Base-by-base conservation (phyloP, 2,797 vertebrate species). In the Spinus pinus region DNA sequence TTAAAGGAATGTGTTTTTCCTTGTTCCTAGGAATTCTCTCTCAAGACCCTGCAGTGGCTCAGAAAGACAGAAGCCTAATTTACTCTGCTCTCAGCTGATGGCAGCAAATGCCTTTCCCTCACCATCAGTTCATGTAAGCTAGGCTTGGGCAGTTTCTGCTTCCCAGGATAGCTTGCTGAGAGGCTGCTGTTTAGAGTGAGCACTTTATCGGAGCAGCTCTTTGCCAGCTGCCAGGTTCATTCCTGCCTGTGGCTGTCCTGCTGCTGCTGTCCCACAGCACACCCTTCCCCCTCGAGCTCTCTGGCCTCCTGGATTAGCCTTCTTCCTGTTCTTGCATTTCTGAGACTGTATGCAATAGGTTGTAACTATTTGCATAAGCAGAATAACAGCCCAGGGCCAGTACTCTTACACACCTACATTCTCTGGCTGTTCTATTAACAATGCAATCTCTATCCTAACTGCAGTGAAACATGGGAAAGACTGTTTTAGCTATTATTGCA, bases 61-160 rank as follows among this genome's bases (percentile, higher is more conserved):
- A 71, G 69, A 31, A 16, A 78, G 6, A 19, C 28, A 78, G 53
- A 58, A 77, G 8, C 23, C 31, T 62, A 4, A 11, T 30, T 51
- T 28, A 16, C 21, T 31, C 35, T 62, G 28, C 23, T 85, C 23
- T n/a, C 23, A 31, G 11, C 1, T 56, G n/a, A 14, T 1, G 30
- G 28, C 53, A 64, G 42, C 18, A 81, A 69, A 21, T 0, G 0
- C 19, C 28, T 74, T 73, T 42, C 37, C 23, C 31, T 49, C 2
- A 2, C 17, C 24, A 17, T 7, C n/a, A n/a, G 18, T 67, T 62
- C 7, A 2, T 0, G 0, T 30, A 70, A 23, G 2, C 41, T 33
- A 35, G 44, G 7, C 16, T n/a, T 49, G 33, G 41, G 61, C 2
- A 12, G 11, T 49, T 65, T 51, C 46, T 77, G 44, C 27, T 80